Evolutionary conservation across 2,888 invertebrate genomes (phyloP), one percentile per base, ranked within the genome.

Genomic region (Andrena trimmerana): DNA sequence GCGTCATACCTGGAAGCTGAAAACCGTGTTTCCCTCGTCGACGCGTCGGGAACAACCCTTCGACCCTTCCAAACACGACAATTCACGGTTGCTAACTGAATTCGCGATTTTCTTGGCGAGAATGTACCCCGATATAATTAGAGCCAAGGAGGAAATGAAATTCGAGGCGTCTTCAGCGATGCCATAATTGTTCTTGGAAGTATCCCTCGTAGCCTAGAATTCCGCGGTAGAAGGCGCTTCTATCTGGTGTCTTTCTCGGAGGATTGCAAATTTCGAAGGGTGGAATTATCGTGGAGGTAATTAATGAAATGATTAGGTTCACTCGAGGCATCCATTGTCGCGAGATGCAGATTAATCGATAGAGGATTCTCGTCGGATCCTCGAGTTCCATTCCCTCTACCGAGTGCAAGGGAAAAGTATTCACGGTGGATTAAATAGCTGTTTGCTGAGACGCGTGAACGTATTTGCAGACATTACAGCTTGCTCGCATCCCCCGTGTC

Each of bases 261-360:
- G 20, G 48, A 48, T 31, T 7, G 27, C 1, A 8, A 42, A 31
- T 29, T 48, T 70, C 13, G 13, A 8, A 1, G 2, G 10, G 3
- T 8, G 36, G 6, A 27, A n/a, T 62, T 72, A n/a, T 52, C 7
- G n/a, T 8, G 24, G 33, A 1, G 65, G 33, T 65, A 73, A 66
- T 73, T 73, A 73, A 54, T 3, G 3, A 16, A 59, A 29, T 27
- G 59, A 29, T 29, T 29, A 59, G 10, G 59, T 59, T 59, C 16
- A 6, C 42, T 16, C 16, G 42, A 0, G 16, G 42, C 42, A 1
- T 16, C 42, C 42, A 16, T 42, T 13, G 16, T 42, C 42, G 42
- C 42, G 42, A 42, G 16, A 42, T 16, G 4, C 16, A 42, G 42
- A 42, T 42, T 42, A 42, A 13, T 42, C 42, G 42, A 42, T 16